A percentile compares a stretch with the other conserved stretches of the same genome.
Evolutionary conservation across 2,888 invertebrate genomes (phyloP).

Genomic region (Antheraea assamensis): DNA sequence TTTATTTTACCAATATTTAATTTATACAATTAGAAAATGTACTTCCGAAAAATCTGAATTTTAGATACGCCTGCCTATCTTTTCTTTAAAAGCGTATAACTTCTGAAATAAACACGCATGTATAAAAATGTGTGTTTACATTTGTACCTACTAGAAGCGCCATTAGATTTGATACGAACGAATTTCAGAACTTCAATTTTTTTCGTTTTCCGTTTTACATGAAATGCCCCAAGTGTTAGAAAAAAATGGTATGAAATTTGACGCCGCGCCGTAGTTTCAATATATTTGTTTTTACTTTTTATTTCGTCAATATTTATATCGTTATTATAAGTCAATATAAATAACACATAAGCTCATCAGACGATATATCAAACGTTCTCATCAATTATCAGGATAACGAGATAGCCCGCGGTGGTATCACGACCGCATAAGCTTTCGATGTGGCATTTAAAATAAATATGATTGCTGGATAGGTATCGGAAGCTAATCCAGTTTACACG

Average conservation of each 20-base stretch:
- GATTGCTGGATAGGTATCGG: constrained; percentile 25
- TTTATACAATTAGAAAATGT: too few species aligned
- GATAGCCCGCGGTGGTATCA: constrained; percentile 13
- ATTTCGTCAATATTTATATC: not conserved
- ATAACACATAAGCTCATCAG: constrained; percentile 1
- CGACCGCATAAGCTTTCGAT: constrained; percentile 4
- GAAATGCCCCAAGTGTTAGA: too few species aligned
- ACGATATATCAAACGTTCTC: not conserved
- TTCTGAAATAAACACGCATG: too few species aligned
- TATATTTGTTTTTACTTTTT: not conserved
- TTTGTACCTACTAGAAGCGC: too few species aligned
- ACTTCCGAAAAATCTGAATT: too few species aligned
- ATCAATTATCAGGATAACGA: constrained; percentile 13
- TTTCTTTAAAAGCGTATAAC: too few species aligned
- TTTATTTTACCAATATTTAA: too few species aligned
- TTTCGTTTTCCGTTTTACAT: too few species aligned
- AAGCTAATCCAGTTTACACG: constrained; percentile 26
- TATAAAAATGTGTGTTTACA: too few species aligned
- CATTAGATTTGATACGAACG: too few species aligned
- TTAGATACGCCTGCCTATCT: too few species aligned
- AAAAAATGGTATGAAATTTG: not conserved
- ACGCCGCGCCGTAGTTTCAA: not conserved
- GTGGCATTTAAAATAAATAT: constrained; percentile 13
- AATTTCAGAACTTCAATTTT: too few species aligned
- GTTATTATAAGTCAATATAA: not conserved